Conservation (phyloP, 2,113 vertebrate genomes). For the Pelusios castaneus region DNA sequence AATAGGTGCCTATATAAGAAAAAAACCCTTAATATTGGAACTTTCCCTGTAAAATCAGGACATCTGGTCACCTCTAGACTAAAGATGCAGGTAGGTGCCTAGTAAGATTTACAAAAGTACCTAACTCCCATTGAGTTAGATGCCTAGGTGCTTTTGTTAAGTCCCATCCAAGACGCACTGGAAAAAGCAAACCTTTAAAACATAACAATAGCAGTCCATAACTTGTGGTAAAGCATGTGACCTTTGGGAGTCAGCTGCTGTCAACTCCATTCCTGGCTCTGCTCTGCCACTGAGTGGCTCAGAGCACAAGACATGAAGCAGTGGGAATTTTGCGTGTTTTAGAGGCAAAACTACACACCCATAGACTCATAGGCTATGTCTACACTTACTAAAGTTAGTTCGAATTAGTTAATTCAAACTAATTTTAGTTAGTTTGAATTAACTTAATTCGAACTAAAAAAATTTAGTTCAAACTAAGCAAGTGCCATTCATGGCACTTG, state of each 20-base stretch:
- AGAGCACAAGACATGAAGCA: not conserved
- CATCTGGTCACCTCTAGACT: no score
- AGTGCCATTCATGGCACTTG: no score
- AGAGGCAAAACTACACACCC: not conserved
- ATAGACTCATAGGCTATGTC: no score
- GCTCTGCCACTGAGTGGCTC: not conserved
- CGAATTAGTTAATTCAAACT: no score
- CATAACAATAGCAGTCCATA: not conserved
- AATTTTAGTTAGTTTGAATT: no score
- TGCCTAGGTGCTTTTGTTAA: not conserved
- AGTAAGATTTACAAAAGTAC: not conserved
- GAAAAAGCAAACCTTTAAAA: conserved; percentile 41
- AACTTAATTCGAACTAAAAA: no score
- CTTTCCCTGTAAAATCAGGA: no score
- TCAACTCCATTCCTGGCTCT: conserved; percentile 10
- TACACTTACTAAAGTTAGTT: no score
- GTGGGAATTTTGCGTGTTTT: not conserved
- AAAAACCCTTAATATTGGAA: no score
- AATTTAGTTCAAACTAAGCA: no score
- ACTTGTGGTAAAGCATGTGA: rapidly evolving
- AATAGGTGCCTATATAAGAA: no score
- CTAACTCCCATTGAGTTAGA: not conserved
- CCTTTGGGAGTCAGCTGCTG: not conserved
- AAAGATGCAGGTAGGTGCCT: not conserved
- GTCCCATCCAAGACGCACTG: not conserved